Evolutionary conservation across 2,888 invertebrate genomes (phyloP), one percentile per base, ranked within the genome.

Genomic region (Nebria salina): DNA sequence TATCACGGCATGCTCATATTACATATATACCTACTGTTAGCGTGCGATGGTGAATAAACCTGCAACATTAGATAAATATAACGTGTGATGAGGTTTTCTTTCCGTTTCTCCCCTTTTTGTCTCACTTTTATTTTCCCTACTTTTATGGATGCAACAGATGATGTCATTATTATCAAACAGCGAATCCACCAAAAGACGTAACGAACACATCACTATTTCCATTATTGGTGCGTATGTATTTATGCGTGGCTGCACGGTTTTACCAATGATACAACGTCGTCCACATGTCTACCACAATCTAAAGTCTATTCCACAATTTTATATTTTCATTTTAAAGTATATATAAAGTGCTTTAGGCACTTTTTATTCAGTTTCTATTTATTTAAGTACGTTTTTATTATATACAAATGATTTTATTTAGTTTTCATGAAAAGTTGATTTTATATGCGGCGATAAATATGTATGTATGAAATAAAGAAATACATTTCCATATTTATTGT

Each of bases 131-230:
- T 54, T 54, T 54, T 13, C 54, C 54, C 13, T 54, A 54, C 11
- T 70, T 73, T 65, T 65, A 65, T 70, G 91, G 91, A 88, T 89
- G 90, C 79, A 79, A 79, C 79, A 79, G 79, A 75, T 79, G 79
- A 79, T 79, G 75, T 79, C 68, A 79, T 75, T 74, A 75, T 79
- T 42, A 20, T 64, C 54, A 41, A 43, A 72, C 72, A 72, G 26
- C 26, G 25, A 66, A 34, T 65, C 65, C 73, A 65, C 4, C 70
- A 34, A 15, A 66, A 34, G 34, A 34, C 34, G 34, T 34, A 34
- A 34, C 34, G 1, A 1, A 34, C 34, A 34, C 13, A 54, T 54
- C 26, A 65, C 42, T 26, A 78, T 78, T 78, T 41, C 15, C 78
- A 78, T 78, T 78, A 65, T 65, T 11, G 5, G 26, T 70, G 70